phyloP scores from a whole-genome alignment of 2,888 invertebrate genomes.

The Noctua comes region DNA sequence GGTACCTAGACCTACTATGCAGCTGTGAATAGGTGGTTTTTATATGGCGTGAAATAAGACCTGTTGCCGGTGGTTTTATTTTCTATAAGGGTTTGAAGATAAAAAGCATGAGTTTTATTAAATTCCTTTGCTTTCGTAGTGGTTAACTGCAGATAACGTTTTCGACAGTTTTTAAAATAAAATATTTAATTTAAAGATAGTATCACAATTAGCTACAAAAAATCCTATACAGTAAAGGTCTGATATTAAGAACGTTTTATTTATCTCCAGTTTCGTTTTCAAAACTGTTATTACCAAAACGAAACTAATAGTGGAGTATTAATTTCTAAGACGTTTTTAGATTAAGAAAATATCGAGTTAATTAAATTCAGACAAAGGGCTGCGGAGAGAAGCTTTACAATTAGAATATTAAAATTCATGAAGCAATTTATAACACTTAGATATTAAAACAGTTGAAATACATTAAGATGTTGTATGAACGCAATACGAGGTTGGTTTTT shows the following conservation, averaged over 20 bases:
- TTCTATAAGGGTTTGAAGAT: background rate
- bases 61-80: background rate
- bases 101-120: background rate
- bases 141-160: no score
- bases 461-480: conserved; percentile 42
- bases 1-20: background rate
- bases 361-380: conserved; percentile 51
- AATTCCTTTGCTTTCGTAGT: background rate
- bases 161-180: no score
- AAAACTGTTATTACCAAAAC: conserved; percentile 26
- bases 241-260: background rate
- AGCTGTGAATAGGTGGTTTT: background rate
- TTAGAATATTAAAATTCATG: conserved; percentile 56
- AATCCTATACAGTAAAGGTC: background rate
- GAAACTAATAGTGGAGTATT: conserved; percentile 45
- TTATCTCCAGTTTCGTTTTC: conserved; percentile 1
- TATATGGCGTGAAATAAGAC: background rate
- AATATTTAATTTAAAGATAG: background rate
- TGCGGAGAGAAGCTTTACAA: conserved; percentile 41
- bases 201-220: background rate
- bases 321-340: conserved; percentile 45
- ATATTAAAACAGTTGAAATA: conserved; percentile 48
- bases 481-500: conserved; percentile 30
- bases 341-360: conserved; percentile 51
- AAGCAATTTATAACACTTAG: conserved; percentile 44